Conservation (phyloP, 2,797 vertebrate genomes). For the Caiman crocodilus region DNA sequence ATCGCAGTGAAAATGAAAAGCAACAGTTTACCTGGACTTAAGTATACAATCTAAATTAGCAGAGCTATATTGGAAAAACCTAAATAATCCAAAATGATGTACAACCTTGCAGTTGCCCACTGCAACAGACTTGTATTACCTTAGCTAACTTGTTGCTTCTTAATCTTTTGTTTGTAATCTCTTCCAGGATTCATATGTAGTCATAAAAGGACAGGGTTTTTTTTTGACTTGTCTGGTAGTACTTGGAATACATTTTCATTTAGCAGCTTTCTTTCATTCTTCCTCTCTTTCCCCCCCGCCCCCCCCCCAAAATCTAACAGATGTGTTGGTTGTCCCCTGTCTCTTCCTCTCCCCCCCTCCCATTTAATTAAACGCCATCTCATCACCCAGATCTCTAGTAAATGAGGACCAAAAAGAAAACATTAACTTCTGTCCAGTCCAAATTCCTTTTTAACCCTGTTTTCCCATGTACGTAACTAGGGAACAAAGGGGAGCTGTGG, state of each 20-base stretch:
- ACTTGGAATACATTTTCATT: conserved; percentile 41
- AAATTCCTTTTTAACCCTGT: neutral
- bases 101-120: neutral
- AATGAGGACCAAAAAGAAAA: neutral
- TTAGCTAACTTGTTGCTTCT: conserved; percentile 17
- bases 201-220: neutral
- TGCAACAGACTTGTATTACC: conserved; percentile 19
- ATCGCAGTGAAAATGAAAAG: conserved; percentile 38
- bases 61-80: conserved; percentile 11
- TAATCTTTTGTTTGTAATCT: neutral
- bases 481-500: neutral
- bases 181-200: neutral
- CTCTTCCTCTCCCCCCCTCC: too few species aligned
- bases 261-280: conserved; percentile 28
- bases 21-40: conserved; percentile 19
- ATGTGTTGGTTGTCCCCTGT: too few species aligned
- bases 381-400: neutral
- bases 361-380: neutral
- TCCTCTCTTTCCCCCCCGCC: neutral
- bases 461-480: neutral
- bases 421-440: neutral
- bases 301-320: neutral
- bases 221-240: conserved; percentile 31
- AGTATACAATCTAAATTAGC: conserved; percentile 37
- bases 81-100: neutral